Conservation (phyloP, 2,113 vertebrate genomes). For the Chelonoidis abingdonii region DNA sequence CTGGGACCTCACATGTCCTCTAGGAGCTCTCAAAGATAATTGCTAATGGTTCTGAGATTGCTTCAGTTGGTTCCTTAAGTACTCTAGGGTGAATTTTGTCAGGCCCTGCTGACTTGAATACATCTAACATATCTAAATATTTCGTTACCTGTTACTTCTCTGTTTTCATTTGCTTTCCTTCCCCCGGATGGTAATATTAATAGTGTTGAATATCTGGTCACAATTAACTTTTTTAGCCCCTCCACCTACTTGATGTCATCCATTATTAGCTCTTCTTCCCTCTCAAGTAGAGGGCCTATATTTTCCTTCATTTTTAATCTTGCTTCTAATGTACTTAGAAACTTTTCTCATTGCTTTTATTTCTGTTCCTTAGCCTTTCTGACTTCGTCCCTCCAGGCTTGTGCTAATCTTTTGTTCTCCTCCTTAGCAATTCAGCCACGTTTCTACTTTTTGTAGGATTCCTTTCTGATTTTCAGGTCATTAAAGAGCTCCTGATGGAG, state of each 20-base stretch:
- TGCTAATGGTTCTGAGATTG: not conserved
- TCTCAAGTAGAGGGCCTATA: not conserved
- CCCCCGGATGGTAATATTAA: not conserved
- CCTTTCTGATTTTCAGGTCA: not conserved
- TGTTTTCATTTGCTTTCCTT: not conserved
- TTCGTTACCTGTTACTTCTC: not conserved
- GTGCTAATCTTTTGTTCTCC: not conserved
- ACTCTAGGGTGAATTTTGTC: not conserved
- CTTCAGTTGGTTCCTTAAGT: not conserved
- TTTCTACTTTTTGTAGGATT: not conserved
- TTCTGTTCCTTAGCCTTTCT: not conserved
- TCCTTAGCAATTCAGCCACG: not conserved
- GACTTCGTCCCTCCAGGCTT: not conserved
- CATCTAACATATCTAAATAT: not conserved
- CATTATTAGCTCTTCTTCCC: not conserved
- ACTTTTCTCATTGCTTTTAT: not conserved
- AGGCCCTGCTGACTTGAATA: not conserved
- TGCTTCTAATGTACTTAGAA: not conserved
- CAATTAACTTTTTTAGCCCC: not conserved
- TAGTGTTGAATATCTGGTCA: not conserved
- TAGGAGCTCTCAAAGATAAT: not conserved
- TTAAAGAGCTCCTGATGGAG: not conserved
- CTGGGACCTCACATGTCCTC: too few species aligned
- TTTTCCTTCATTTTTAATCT: not conserved
- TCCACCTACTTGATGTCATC: not conserved